A percentile compares a stretch with the other conserved stretches of the same genome.
Conservation (phyloP, 2,113 vertebrate genomes). For the Notarius quadriscutis region DNA sequence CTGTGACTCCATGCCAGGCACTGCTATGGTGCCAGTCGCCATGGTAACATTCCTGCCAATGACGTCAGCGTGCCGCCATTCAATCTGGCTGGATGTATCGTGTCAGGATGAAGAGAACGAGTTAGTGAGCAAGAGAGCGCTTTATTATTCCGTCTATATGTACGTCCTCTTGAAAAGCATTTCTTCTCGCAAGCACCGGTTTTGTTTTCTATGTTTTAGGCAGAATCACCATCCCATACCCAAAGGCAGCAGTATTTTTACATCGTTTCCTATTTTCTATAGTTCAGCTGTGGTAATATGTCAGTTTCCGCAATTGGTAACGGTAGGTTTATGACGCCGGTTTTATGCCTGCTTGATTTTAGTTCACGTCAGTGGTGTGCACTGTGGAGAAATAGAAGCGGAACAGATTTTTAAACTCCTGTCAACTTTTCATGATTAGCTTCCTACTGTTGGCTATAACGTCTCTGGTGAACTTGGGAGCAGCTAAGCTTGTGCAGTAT, state of each 20-base stretch:
- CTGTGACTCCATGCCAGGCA: conserved; percentile 49
- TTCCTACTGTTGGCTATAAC: background rate
- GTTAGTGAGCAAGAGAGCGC: conserved; percentile 32
- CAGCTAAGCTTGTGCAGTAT: background rate
- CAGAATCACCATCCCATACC: background rate
- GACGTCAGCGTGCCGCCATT: conserved; percentile 67
- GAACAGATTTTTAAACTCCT: background rate
- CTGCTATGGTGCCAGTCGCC: conserved; percentile 68
- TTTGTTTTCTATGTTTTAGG: background rate
- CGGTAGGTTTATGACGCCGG: background rate
- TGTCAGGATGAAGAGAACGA: conserved; percentile 16
- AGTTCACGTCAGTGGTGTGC: background rate
- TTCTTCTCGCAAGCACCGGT: background rate
- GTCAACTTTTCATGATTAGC: background rate
- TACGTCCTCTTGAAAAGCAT: background rate
- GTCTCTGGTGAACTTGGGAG: background rate
- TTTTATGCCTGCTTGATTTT: background rate
- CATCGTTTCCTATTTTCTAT: background rate
- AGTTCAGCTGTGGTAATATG: background rate
- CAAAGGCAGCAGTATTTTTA: background rate
- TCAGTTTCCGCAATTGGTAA: background rate
- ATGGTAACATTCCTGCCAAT: conserved; percentile 71
- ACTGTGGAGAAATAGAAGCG: background rate
- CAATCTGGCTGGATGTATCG: conserved; percentile 53
- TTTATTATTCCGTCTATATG: conserved; percentile 54